A percentile compares a stretch with the other conserved stretches of the same genome.
phyloP scores from a whole-genome alignment of 2,888 invertebrate genomes.

The Cryptus armator region DNA sequence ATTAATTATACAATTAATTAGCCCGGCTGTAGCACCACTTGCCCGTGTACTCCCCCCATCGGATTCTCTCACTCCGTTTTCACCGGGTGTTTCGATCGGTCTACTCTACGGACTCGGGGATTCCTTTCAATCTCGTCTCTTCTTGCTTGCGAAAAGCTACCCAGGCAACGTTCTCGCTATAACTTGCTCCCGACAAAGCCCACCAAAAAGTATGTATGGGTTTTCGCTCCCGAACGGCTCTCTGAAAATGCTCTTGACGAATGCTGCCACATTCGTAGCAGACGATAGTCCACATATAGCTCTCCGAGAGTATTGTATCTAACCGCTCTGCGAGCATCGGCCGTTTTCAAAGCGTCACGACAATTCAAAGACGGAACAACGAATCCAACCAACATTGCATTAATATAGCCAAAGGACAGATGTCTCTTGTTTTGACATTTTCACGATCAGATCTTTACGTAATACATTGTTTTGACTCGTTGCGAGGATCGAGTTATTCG shows the following conservation, averaged over 20 bases:
- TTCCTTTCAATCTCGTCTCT: constrained; percentile 35
- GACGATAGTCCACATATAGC: constrained; percentile 6
- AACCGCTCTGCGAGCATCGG: not conserved
- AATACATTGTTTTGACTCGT: not conserved
- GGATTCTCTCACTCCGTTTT: constrained; percentile 36
- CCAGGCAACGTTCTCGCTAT: not conserved
- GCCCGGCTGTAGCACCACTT: constrained; percentile 67
- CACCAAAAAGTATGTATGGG: not conserved
- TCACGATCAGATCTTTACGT: too few relatives aligned
- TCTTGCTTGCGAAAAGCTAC: constrained; percentile 19
- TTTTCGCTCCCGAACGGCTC: not conserved
- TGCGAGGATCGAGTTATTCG: not conserved
- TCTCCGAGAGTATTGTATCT: not conserved
- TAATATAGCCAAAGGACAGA: not conserved
- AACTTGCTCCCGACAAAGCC: not conserved
- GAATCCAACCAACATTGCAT: too few relatives aligned
- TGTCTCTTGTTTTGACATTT: too few relatives aligned
- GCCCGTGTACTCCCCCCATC: constrained; percentile 45
- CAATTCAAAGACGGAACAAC: not conserved
- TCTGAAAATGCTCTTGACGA: constrained; percentile 36
- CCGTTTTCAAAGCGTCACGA: not conserved
- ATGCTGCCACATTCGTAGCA: constrained; percentile 34
- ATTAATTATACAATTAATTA: constrained; percentile 78
- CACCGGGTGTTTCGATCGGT: constrained; percentile 45
- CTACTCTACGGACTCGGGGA: constrained; percentile 15